Conservation (phyloP, 2,797 vertebrate genomes). For the Oryzias dopingdopingensis region DNA sequence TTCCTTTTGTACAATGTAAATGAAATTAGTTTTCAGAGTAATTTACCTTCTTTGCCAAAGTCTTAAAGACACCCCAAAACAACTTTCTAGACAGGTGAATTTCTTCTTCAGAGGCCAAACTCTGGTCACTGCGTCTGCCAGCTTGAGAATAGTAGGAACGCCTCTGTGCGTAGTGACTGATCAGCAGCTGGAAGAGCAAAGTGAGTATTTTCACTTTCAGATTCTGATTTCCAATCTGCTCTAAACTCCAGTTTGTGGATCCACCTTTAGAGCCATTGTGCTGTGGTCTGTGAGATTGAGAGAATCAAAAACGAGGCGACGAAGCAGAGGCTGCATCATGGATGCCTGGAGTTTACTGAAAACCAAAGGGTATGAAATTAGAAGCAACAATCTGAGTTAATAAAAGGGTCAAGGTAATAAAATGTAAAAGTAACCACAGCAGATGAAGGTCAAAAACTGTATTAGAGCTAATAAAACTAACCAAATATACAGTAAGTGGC, state of each 20-base stretch:
- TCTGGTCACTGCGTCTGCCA: conserved; percentile 79
- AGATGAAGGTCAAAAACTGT: too few relatives aligned
- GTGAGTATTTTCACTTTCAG: neutral
- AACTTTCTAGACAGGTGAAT: conserved; percentile 89
- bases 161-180: conserved; percentile 89
- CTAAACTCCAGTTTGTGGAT: neutral
- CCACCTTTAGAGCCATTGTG: conserved; percentile 91
- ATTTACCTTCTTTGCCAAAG: conserved; percentile 86
- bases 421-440: too few relatives aligned
- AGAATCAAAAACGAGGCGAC: conserved; percentile 87
- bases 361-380: conserved; percentile 17
- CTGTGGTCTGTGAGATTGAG: conserved; percentile 85
- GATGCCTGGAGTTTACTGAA: conserved; percentile 87
- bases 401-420: too few relatives aligned
- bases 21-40: neutral
- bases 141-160: conserved; percentile 89
- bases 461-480: too few relatives aligned
- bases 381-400: neutral
- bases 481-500: too few relatives aligned
- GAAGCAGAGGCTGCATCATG: conserved; percentile 90
- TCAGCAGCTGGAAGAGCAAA: conserved; percentile 79
- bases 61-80: conserved; percentile 92
- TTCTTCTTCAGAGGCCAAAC: conserved; percentile 86
- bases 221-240: neutral
- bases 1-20: neutral